A percentile compares a stretch with the other conserved stretches of the same genome.
phyloP scores from a whole-genome alignment of 2,888 invertebrate genomes.

The Microctonus aethiopoides region DNA sequence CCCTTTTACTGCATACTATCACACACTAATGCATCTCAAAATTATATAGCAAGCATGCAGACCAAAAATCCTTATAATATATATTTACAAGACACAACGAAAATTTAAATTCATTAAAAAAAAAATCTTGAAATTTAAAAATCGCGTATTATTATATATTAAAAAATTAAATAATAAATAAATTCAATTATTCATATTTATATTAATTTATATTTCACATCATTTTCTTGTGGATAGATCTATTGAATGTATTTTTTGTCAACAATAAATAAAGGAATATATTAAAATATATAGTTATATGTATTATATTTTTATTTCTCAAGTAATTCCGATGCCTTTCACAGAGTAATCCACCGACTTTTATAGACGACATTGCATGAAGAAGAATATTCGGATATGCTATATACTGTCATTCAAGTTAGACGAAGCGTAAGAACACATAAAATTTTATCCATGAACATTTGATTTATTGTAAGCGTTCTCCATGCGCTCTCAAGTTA shows the following conservation, averaged over 20 bases:
- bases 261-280: no score
- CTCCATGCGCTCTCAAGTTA: not conserved
- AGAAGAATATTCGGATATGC: not conserved
- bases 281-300: no score
- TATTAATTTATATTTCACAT: no score
- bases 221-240: no score
- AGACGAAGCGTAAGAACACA: not conserved
- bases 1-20: conserved; percentile 5
- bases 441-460: not conserved
- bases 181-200: no score
- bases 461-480: not conserved
- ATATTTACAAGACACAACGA: no score
- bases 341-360: not conserved
- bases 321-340: not conserved
- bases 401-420: not conserved
- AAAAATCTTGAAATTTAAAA: no score
- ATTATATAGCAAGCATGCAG: not conserved
- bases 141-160: no score
- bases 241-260: no score
- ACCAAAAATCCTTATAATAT: not conserved
- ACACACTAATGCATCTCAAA: not conserved
- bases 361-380: not conserved
- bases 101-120: no score
- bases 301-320: no score
- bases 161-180: no score